A percentile compares a stretch with the other conserved stretches of the same genome.
phyloP scores from a whole-genome alignment of 2,113 vertebrate genomes.

The Circaetus cinerascens region DNA sequence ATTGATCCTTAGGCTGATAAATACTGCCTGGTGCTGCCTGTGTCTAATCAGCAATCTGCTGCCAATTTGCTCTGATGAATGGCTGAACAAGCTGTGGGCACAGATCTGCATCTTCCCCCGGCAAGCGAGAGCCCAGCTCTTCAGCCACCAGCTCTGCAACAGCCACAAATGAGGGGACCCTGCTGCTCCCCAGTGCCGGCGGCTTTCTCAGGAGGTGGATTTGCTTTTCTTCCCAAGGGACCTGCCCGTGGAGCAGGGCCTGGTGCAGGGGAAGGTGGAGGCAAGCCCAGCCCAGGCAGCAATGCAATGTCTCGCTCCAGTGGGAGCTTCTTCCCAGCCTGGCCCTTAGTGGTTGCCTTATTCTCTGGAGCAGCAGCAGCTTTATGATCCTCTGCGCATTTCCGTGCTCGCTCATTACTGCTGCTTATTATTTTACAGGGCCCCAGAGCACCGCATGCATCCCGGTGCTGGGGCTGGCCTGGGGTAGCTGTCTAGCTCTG shows the following conservation, averaged over 20 bases:
- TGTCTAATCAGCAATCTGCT: not conserved
- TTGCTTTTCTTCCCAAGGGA: not conserved
- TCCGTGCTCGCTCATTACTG: not conserved
- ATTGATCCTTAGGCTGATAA: not conserved
- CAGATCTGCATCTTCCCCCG: not conserved
- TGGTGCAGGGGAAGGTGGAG: not conserved
- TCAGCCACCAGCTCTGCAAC: not conserved
- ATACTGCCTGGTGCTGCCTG: accelerated
- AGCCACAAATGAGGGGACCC: not conserved
- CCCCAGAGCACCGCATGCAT: not conserved
- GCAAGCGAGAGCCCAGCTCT: not conserved
- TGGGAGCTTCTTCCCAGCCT: not conserved
- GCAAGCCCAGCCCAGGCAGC: not conserved
- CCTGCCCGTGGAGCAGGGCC: accelerated
- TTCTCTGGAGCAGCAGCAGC: not conserved
- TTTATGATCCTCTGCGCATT: not conserved
- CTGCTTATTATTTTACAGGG: not conserved
- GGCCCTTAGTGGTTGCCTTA: not conserved
- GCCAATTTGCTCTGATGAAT: not conserved
- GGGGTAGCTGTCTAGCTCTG: not conserved
- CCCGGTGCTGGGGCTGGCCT: not conserved
- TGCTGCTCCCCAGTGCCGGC: accelerated
- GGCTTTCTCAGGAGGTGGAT: not conserved
- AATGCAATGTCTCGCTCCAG: accelerated
- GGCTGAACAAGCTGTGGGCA: not conserved